A percentile compares a stretch with the other conserved stretches of the same genome.
phyloP scores from a whole-genome alignment of 1,140 invertebrate species.

The Trichonephila clavata region DNA sequence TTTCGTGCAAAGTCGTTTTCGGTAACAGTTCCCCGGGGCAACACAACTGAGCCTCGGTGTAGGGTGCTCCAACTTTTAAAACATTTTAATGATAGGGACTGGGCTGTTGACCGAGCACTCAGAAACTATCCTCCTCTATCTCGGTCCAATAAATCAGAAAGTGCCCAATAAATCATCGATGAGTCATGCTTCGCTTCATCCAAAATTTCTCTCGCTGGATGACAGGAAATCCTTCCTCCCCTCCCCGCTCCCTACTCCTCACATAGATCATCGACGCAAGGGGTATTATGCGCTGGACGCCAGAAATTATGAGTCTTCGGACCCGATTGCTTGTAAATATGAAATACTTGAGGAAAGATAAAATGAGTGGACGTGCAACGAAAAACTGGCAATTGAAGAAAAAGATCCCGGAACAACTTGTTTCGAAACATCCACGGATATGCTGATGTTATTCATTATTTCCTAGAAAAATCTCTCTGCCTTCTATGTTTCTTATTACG shows the following conservation, averaged over 20 bases:
- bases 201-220: not conserved
- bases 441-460: too few species aligned
- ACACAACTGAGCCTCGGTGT: not conserved
- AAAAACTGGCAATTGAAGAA: too few species aligned
- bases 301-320: too few species aligned
- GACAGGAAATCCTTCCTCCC: not conserved
- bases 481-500: too few species aligned
- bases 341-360: too few species aligned
- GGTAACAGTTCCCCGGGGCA: not conserved
- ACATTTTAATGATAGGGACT: not conserved
- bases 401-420: too few species aligned
- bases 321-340: too few species aligned
- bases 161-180: conserved; percentile 37
- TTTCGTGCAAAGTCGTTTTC: not conserved
- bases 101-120: conserved; percentile 28
- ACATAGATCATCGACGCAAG: not conserved
- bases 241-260: not conserved
- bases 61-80: not conserved
- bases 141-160: conserved; percentile 19
- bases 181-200: conserved; percentile 14
- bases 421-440: too few species aligned
- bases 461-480: too few species aligned
- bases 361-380: too few species aligned
- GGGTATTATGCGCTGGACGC: not conserved
- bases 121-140: not conserved